Base-by-base conservation (phyloP, 2,113 vertebrate genomes). In the Emberiza fucata region DNA sequence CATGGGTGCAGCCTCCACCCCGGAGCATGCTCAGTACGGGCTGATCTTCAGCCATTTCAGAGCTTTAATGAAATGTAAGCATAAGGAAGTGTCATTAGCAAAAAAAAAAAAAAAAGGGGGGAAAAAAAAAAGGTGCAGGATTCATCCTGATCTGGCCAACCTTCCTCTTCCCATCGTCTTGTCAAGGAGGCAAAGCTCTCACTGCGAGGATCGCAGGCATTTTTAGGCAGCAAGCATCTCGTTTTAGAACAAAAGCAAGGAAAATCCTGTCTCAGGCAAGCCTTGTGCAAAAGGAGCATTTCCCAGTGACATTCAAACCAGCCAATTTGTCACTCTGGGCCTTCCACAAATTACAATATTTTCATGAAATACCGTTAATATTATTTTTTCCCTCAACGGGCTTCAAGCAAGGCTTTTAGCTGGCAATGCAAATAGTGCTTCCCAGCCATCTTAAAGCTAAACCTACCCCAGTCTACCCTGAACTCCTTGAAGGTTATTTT, bases 21-120 rank as follows among this genome's bases (percentile, higher is more conserved):
- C n/a, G 94, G 97, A 98, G 98, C 97, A 98, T 98, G 98, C 98
- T 98, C 97, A 97, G 97, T 97, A 51, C 92, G 27, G 93, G 92
- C 97, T 91, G 86, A 79, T 94, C 95, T 96, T 95, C 97, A 97
- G 97, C 97, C 98, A 98, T 98, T 97, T 98, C 97, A 94, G 94
- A 97, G 96, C 95, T 96, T 97, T 97, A 96, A 97, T 96, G 97
- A 96, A 94, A 97, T 94, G 95, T 92, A 97, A 97, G 95, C 96
- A 97, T 70, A 97, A 97, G 97, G 97, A 97, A 98, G 97, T 95
- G 96, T 96, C 96, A 97, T 97, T 94, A 95, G 91, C 70, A 83
- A 81, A 37, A 19, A n/a, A 54, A 75, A 72, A 16, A 54, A 54
- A 54, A 31, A 31, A 33, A 31, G 31, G 21, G 13, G 19, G 2